phyloP scores from a whole-genome alignment of 2,888 invertebrate species.

The Pedicia rivosa region DNA sequence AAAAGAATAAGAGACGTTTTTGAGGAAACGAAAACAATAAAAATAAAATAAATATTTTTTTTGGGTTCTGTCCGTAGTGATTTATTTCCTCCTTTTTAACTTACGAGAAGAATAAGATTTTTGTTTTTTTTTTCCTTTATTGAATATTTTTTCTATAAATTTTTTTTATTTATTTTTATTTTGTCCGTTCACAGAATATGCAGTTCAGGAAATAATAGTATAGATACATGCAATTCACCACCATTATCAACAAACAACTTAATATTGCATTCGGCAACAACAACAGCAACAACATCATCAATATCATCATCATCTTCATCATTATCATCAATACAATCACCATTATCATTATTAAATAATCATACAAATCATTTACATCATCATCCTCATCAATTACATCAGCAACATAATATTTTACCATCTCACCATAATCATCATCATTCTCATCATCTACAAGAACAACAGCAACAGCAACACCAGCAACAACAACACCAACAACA shows the following conservation, averaged over 20 bases:
- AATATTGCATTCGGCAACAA: constrained; percentile 1
- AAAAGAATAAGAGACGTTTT: too few species aligned
- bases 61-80: too few species aligned
- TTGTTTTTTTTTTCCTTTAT: too few species aligned
- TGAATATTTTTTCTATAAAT: too few species aligned
- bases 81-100: too few species aligned
- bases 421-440: not conserved
- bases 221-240: constrained; percentile 4
- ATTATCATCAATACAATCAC: constrained; percentile 6
- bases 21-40: too few species aligned
- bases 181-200: constrained; percentile 12
- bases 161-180: constrained; percentile 6
- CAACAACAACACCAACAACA: constrained; percentile 4
- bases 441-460: constrained; percentile 1
- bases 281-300: constrained; percentile 4
- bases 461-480: constrained; percentile 11
- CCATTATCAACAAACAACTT: not conserved
- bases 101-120: too few species aligned
- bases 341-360: not conserved
- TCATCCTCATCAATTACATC: not conserved
- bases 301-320: constrained; percentile 4
- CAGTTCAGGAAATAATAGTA: constrained; percentile 7
- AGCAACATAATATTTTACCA: not conserved
- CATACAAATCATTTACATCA: constrained; percentile 2
- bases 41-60: too few species aligned